Evolutionary conservation across 1,140 invertebrate species (phyloP).

Genomic region (Zophobas morio): DNA sequence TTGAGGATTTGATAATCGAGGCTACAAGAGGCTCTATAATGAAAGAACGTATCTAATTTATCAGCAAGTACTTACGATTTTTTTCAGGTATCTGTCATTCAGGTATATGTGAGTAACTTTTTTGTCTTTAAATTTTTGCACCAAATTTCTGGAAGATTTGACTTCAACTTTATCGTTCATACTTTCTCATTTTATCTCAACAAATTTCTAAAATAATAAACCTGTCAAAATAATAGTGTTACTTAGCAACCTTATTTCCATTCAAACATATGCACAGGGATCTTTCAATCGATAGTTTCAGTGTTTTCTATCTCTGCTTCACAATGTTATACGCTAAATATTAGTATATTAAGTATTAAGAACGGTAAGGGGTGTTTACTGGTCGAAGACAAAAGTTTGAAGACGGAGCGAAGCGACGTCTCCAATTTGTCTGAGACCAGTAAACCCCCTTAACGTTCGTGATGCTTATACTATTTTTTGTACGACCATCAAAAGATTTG

Average conservation of each 20-base stretch:
- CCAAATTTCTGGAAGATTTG: constrained; percentile 16
- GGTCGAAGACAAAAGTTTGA: too few relatives aligned
- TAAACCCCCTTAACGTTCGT: too few relatives aligned
- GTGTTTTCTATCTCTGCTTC: too few relatives aligned
- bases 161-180: constrained; percentile 1
- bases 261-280: neutral
- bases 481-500: too few relatives aligned
- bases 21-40: constrained; percentile 64
- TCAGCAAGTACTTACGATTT: constrained; percentile 68
- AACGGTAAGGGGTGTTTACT: too few relatives aligned
- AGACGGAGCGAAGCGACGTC: too few relatives aligned
- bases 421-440: too few relatives aligned
- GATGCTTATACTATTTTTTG: too few relatives aligned
- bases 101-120: constrained; percentile 70
- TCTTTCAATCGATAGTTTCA: constrained; percentile 18
- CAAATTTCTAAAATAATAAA: constrained; percentile 24
- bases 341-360: too few relatives aligned
- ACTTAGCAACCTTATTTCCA: constrained; percentile 28
- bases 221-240: constrained; percentile 24
- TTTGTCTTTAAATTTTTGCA: constrained; percentile 26
- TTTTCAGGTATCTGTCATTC: constrained; percentile 69
- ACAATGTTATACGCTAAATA: too few relatives aligned
- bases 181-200: constrained; percentile 10
- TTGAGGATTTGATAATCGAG: constrained; percentile 68
- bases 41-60: constrained; percentile 33